Base-by-base conservation (phyloP, 1,140 invertebrate species). In the Choristoneura fumiferana region DNA sequence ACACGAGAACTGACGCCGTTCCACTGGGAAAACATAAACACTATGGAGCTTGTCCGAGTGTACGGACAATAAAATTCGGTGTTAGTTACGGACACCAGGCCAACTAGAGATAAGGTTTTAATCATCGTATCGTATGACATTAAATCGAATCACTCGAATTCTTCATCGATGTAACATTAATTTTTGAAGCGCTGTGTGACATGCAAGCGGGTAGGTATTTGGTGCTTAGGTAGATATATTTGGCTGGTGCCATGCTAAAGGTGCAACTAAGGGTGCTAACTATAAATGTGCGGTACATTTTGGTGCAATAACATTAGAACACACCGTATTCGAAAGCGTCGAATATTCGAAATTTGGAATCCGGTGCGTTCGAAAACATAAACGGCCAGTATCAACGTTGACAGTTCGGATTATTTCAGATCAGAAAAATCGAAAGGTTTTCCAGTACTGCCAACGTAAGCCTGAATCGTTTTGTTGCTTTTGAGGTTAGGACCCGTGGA, bases 21-120 rank as follows among this genome's bases (percentile, higher is more conserved):
- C 73, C 61, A 76, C 71, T 72, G 58, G 69, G 70, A 79, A 76
- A 76, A 78, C 76, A 84, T 87, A 81, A 87, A 83, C 81, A 83
- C 65, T 81, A 72, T 78, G 77, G 81, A 71, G 68, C 63, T 63
- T 71, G 66, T 71, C 69, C 67, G 65, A 71, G 22, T 67, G 63
- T 76, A 66, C 62, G 69, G 60, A 67, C 71, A 66, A 75, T 76
- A 75, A 73, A 73, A 71, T 71, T 69, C 53, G 65, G 63, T 65
- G 67, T 71, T 67, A 54, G 67, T 70, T 67, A 70, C 67, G 60
- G 52, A 54, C 33, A 36, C 52, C 52, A 14, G 52, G 14, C 29
- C 52, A 55, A 37, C 57, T 60, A 57, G 40, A 65, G 66, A 69
- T 63, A 63, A 60, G 63, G 38, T 34, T 58, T 37, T 54, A 35